Evolutionary conservation across 2,113 vertebrate genomes (phyloP).

Genomic region (human): GRCh38 chr22:39341501-39342000

Average conservation of each 20-base stretch:
- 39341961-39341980: too few relatives aligned
- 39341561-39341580: background rate
- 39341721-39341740: background rate
- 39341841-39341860: background rate
- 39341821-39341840: background rate
- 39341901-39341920: too few relatives aligned
- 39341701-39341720: background rate
- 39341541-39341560: background rate
- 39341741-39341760: background rate
- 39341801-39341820: background rate
- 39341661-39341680: background rate
- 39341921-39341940: too few relatives aligned
- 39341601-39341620: background rate
- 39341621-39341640: background rate
- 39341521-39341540: background rate
- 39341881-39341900: too few relatives aligned
- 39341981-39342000: too few relatives aligned
- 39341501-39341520: background rate
- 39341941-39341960: too few relatives aligned
- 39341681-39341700: background rate
- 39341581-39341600: background rate
- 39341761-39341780: background rate
- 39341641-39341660: background rate
- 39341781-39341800: background rate
- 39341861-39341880: too few relatives aligned